Base-by-base conservation (phyloP, 2,113 vertebrate genomes). In the Tragulus kanchil region DNA sequence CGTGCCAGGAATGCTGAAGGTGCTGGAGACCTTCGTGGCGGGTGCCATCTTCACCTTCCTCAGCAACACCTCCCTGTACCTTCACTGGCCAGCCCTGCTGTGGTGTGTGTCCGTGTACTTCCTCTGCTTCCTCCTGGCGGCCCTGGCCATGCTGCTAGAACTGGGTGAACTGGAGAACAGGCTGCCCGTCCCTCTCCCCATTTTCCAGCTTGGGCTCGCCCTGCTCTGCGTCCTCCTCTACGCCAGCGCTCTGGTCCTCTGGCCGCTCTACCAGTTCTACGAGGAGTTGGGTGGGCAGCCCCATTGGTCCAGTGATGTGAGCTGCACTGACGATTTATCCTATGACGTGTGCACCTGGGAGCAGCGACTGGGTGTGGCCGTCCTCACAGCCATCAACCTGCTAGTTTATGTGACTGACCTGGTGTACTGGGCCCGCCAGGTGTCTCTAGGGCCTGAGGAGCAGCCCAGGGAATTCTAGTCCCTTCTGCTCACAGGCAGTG, bases 61-160 rank as follows among this genome's bases (percentile, higher is more conserved):
- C 98, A 99, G 93, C 4, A 97, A 98, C 0, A 98, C 99, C 92
- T 0, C 1, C 96, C 16, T 26, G n/a, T 99, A 99, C 62, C 96
- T 99, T 28, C 28, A 0, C 0, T 90, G 97, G 0, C 14, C 97
- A 0, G 99, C 99, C 0, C 97, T 98, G 64, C 98, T 99, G 95
- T 99, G 99, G 99, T 99, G 99, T 85, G 98, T 99, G 98, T 96
- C 99, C 0, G 99, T 99, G 28, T 99, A 99, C 11, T 99, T 99
- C 98, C 99, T 99, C 97, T 99, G 99, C 97, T 99, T 99, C 98
- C 99, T 99, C 96, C 97, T 99, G 77, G 99, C 99, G 0, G 98
- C 99, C 0, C 97, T 96, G 94, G 98, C 99, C 90, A 99, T 99
- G 93, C 89, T 99, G 62, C 97, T 99, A 77, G 99, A 99, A 93